Conservation (phyloP, 2,888 invertebrate species). For the Nemotelus pantherinus region DNA sequence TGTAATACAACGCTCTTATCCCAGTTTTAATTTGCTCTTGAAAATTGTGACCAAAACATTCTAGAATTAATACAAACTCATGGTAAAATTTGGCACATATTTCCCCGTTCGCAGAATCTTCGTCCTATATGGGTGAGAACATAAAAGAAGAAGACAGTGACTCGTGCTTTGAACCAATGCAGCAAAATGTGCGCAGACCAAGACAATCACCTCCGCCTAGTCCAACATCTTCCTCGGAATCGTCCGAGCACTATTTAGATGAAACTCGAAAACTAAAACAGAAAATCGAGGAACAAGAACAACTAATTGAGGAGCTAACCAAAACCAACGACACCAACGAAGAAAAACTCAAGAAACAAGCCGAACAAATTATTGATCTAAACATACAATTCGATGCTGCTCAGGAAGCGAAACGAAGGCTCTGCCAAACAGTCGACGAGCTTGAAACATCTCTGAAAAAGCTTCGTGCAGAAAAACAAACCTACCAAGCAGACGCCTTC, state of each 20-base stretch:
- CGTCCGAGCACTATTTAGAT: background rate
- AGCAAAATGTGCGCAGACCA: no score
- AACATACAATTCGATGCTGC: background rate
- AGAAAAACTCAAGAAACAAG: slow-evolving; percentile 7
- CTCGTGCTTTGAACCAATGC: background rate
- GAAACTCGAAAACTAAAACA: background rate
- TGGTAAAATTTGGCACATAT: no score
- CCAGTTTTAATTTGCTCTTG: no score
- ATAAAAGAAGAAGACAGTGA: background rate
- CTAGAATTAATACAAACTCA: no score
- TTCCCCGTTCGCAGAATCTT: no score
- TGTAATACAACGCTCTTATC: no score
- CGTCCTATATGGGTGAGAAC: no score
- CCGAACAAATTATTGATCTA: background rate
- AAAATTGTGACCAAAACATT: no score
- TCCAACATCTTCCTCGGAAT: background rate
- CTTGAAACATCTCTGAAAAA: background rate
- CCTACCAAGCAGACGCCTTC: background rate
- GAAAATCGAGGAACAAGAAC: background rate
- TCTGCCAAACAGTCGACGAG: background rate
- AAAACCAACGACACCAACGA: background rate
- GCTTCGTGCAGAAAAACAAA: background rate
- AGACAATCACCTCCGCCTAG: background rate
- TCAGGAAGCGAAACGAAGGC: background rate
- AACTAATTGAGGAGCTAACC: background rate